phyloP scores from a whole-genome alignment of 2,797 vertebrate species.

The Scarus forsteni region DNA sequence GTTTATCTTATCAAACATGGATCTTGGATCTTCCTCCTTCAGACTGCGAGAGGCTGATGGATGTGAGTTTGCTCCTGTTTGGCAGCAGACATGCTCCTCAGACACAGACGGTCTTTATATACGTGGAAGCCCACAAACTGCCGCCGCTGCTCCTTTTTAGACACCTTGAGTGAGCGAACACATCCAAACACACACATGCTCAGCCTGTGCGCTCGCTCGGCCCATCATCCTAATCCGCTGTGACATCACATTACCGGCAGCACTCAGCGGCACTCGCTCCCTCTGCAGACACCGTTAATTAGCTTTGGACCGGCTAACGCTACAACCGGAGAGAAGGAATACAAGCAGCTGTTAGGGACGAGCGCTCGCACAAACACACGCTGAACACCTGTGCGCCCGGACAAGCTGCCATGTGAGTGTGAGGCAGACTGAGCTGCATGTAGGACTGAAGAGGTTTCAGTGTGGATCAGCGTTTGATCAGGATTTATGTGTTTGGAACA shows the following conservation, averaged over 20 bases:
- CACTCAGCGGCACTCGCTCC: conserved; percentile 65
- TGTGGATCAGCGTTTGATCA: neutral
- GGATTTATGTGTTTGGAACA: neutral
- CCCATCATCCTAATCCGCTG: conserved; percentile 80
- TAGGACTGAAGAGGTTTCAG: neutral
- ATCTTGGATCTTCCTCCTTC: no score
- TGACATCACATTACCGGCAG: conserved; percentile 83
- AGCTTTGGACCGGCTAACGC: conserved; percentile 72
- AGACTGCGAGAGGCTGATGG: no score
- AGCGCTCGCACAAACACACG: conserved; percentile 22
- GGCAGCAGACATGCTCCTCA: no score
- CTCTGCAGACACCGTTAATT: conserved; percentile 77
- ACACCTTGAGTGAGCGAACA: conserved; percentile 23
- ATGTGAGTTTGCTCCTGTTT: no score
- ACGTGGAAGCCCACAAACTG: no score
- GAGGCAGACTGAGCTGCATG: neutral
- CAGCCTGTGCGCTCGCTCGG: conserved; percentile 4
- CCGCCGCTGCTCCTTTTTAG: conserved; percentile 11
- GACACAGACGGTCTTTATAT: no score
- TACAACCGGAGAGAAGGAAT: conserved; percentile 63
- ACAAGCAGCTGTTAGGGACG: conserved; percentile 64
- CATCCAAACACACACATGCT: conserved; percentile 9
- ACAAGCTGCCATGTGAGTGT: neutral
- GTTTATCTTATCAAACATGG: no score
- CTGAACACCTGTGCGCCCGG: conserved; percentile 27